These are phyloP conservation scores for Oryzias sinensis DNA, from an alignment of 2,797 vertebrate genomes.

Conservation along the genomic window DNA sequence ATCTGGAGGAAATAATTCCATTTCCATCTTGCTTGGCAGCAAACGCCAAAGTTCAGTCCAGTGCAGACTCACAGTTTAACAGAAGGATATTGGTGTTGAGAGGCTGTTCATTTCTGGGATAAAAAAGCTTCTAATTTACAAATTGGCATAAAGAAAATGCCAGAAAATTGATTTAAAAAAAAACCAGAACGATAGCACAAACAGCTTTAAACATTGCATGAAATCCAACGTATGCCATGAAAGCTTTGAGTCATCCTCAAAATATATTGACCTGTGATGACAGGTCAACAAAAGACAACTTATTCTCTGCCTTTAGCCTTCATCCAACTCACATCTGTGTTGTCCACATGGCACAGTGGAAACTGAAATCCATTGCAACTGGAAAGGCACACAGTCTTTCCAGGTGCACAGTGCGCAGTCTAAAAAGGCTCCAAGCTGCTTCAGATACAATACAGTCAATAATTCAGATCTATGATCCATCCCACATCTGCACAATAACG, in stretches of 20 bases:
- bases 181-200: neutral
- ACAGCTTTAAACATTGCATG: neutral
- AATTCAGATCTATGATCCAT: neutral
- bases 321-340: slow-evolving; percentile 3
- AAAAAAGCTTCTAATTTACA: slow-evolving; percentile 23
- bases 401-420: neutral
- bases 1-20: slow-evolving; percentile 41
- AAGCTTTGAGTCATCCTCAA: slow-evolving; percentile 7
- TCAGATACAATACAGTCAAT: slow-evolving; percentile 1
- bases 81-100: slow-evolving; percentile 25
- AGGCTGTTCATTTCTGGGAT: slow-evolving; percentile 23
- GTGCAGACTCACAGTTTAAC: slow-evolving; percentile 25
- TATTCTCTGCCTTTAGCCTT: slow-evolving; percentile 11
- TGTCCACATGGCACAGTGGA: slow-evolving; percentile 1
- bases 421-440: neutral
- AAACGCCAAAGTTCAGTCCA: slow-evolving; percentile 28
- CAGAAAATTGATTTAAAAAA: slow-evolving; percentile 9
- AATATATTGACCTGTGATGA: slow-evolving; percentile 21
- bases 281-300: slow-evolving; percentile 14
- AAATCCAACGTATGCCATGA: neutral
- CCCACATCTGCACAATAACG: neutral
- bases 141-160: slow-evolving; percentile 7
- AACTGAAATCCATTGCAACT: slow-evolving; percentile 8
- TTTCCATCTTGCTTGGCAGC: slow-evolving; percentile 32
- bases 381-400: neutral